Evolutionary conservation across 2,888 invertebrate genomes (phyloP), one percentile per base, ranked within the genome.

Genomic region (Brachypterus glaber): DNA sequence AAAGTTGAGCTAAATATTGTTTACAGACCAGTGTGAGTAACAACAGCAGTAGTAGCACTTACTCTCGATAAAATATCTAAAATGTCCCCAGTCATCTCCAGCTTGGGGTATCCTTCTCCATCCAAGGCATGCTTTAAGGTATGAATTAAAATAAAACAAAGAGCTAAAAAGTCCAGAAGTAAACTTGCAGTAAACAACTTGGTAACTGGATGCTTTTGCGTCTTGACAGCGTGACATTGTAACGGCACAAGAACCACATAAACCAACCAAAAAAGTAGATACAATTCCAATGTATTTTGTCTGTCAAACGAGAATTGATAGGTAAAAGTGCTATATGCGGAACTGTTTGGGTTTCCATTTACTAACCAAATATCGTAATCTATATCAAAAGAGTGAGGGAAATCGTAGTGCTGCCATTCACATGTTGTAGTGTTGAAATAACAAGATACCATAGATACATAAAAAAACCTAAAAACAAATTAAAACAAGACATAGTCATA

Each of bases 291-390:
- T 5, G 92, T 85, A 62, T 93, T 89, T 66, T 92, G 92, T 59
- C 86, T 77, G 60, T 97, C 96, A 68, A 93, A 96, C 1, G 95
- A 95, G 64, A 96, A 96, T 63, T 97, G 93, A 68, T 91, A 93
- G 39, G 88, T 79, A 54, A 96, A 73, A 39, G 87, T 84, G 63
- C 90, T 92, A 56, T 84, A 84, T 43, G 84, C 76, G 41, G 87
- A 86, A 52, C 79, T 74, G 60, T 87, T 88, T 0, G 97, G 97
- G 66, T 90, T 88, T 16, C 96, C 95, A 67, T 97, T 97, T 4
- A 96, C 95, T 32, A 97, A 73, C 85, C 91, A 92, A 49, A 97
- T 82, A 63, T 97, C 90, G 64, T 95, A 97, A 35, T 81, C 69
- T 9, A 89, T 66, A 35, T 73, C 66, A 34, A 55, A 58, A 17